A percentile compares a stretch with the other conserved stretches of the same genome.
Evolutionary conservation across 2,797 vertebrate genomes (phyloP).

Genomic region (Fratercula arctica): DNA sequence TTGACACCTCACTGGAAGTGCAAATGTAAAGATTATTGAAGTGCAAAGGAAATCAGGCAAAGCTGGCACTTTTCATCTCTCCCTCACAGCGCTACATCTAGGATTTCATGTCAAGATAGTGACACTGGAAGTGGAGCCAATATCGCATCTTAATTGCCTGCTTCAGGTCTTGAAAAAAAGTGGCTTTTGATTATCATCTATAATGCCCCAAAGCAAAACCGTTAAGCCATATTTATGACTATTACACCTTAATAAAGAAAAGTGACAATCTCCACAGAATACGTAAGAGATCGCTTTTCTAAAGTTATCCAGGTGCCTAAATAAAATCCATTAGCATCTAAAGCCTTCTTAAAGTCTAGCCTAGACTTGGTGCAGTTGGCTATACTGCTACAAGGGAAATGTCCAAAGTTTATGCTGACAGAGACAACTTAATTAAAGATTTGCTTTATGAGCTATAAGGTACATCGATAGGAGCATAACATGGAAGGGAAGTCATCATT

Average conservation of each 20-base stretch:
- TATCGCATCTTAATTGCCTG: neutral
- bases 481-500: neutral
- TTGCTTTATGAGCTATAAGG: neutral
- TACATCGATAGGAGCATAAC: neutral
- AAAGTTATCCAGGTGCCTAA: neutral
- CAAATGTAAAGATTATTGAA: slow-evolving; percentile 29
- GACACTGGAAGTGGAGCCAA: neutral
- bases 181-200: neutral
- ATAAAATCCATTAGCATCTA: neutral
- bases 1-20: slow-evolving; percentile 16
- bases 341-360: neutral
- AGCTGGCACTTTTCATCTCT: slow-evolving; percentile 11
- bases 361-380: neutral
- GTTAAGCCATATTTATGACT: neutral
- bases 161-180: neutral
- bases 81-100: neutral
- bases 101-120: neutral
- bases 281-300: neutral
- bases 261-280: neutral
- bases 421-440: neutral
- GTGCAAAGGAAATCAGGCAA: neutral
- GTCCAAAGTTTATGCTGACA: neutral
- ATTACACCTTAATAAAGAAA: neutral
- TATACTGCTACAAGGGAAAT: neutral
- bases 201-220: neutral